Percentiles rank a stretch among this genome's conserved stretches.
These are phyloP conservation scores for Periplaneta americana DNA, from an alignment of 1,140 invertebrate species.

Conservation along the genomic window DNA sequence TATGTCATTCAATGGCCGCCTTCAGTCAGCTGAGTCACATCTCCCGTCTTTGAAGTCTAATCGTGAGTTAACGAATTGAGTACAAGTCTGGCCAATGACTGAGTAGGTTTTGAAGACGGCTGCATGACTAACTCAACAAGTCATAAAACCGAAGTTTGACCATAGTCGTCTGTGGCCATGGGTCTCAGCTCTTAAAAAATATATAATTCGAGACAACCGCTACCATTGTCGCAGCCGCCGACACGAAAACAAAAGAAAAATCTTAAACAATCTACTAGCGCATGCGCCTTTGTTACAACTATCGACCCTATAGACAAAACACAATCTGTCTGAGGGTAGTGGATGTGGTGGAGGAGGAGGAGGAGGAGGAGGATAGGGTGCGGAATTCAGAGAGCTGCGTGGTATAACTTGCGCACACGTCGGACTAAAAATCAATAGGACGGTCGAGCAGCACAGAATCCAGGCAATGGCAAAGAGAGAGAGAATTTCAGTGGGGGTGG, in stretches of 20 bases:
- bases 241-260: not conserved
- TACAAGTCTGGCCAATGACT: not conserved
- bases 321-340: not conserved
- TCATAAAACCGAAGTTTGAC: not conserved
- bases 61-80: not conserved
- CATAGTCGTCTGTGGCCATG: not conserved
- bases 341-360: not conserved
- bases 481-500: not conserved
- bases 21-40: not conserved
- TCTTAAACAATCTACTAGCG: not conserved
- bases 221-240: not conserved
- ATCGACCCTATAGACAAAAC: not conserved
- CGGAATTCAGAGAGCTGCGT: not conserved
- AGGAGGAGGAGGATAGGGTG: not conserved
- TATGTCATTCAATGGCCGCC: not conserved
- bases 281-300: not conserved
- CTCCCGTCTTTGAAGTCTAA: not conserved
- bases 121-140: too few species aligned
- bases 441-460: not conserved
- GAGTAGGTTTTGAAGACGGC: not conserved
- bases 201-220: not conserved
- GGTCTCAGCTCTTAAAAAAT: not conserved
- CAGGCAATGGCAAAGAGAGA: not conserved
- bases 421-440: not conserved
- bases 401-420: not conserved